phyloP scores from a whole-genome alignment of 1,140 invertebrate species.

The Diorhabda elongata region DNA sequence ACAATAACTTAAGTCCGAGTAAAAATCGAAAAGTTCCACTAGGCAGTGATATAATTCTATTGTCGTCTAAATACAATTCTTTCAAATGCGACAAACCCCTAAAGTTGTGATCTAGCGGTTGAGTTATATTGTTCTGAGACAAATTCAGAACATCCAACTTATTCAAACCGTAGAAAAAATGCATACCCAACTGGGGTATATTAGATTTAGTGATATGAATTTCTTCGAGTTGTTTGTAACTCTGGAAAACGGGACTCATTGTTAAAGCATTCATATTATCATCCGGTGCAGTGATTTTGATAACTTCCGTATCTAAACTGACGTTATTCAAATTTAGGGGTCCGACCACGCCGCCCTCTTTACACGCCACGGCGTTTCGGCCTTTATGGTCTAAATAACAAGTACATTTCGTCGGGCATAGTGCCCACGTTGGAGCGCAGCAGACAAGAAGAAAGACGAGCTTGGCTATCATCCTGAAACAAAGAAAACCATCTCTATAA shows the following conservation, averaged over 20 bases:
- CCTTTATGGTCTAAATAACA: conserved; percentile 39
- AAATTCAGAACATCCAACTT: conserved; percentile 67
- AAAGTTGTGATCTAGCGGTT: conserved; percentile 79
- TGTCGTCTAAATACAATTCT: conserved; percentile 83
- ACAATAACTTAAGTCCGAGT: conserved; percentile 61
- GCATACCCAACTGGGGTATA: conserved; percentile 71
- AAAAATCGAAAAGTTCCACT: conserved; percentile 72
- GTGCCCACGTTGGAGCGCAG: conserved; percentile 49
- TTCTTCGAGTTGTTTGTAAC: conserved; percentile 65
- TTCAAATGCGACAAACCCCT: conserved; percentile 67
- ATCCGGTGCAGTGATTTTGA: conserved; percentile 65
- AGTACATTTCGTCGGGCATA: conserved; percentile 44
- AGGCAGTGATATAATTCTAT: conserved; percentile 66
- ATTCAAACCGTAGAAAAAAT: conserved; percentile 72
- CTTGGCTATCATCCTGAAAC: conserved; percentile 52
- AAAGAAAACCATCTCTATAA: conserved; percentile 14
- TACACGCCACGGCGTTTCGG: conserved; percentile 46
- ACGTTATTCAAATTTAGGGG: conserved; percentile 58
- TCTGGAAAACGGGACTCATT: conserved; percentile 68
- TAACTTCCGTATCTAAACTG: conserved; percentile 59
- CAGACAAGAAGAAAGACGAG: conserved; percentile 38
- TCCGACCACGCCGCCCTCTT: conserved; percentile 56
- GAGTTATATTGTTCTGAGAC: conserved; percentile 71
- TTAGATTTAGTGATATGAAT: conserved; percentile 71
- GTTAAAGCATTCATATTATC: conserved; percentile 62